Percentiles rank a stretch among this genome's conserved stretches.
Evolutionary conservation across 2,797 vertebrate species (phyloP).

Genomic region (Eulemur albifrons): DNA sequence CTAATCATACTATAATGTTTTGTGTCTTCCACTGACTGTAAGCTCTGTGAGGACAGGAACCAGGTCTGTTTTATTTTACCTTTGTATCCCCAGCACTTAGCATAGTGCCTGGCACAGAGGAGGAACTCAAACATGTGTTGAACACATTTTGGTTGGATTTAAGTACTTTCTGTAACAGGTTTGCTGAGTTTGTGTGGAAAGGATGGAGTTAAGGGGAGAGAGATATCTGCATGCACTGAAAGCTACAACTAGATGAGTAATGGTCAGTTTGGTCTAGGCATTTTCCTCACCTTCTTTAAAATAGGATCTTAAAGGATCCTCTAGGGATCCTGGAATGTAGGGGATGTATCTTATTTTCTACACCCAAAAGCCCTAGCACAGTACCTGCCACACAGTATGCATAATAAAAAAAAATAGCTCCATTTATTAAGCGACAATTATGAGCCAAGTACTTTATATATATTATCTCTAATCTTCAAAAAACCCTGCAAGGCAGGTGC

Average conservation of each 20-base stretch:
- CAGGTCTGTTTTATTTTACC: neutral
- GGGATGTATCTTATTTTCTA: neutral
- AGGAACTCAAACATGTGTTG: neutral
- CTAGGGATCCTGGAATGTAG: neutral
- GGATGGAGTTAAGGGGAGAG: neutral
- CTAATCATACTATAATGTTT: neutral
- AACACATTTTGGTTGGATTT: neutral
- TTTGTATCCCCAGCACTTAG: neutral
- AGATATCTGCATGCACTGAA: neutral
- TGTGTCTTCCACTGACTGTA: neutral
- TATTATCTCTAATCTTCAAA: slow-evolving; percentile 40
- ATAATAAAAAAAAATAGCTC: neutral
- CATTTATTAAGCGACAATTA: neutral
- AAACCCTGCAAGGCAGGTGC: neutral
- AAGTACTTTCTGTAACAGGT: neutral
- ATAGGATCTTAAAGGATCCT: neutral
- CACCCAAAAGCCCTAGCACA: neutral
- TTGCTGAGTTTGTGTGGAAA: neutral
- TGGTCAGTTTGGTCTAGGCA: neutral
- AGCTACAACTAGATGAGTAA: neutral
- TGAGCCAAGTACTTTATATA: neutral
- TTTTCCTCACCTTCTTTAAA: neutral
- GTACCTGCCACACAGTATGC: neutral
- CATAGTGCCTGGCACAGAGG: neutral
- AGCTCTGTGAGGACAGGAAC: neutral